Percentiles rank a stretch among this genome's conserved stretches.
These are phyloP conservation scores for Sorex fumeus DNA, from an alignment of 2,113 vertebrate species.

Conservation along the genomic window DNA sequence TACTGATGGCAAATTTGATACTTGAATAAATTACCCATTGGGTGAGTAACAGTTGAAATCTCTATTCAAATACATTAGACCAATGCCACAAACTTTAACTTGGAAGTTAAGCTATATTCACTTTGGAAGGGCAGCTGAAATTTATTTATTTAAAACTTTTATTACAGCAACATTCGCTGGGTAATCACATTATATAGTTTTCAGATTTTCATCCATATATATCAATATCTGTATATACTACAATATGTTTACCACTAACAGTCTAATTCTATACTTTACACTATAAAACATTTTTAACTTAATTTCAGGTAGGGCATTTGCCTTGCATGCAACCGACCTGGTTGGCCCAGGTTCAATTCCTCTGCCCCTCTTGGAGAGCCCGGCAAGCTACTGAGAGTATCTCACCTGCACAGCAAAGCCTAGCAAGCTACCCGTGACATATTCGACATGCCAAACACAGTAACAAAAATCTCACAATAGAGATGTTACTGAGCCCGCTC, in stretches of 20 bases:
- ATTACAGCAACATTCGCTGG: background rate
- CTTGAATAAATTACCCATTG: background rate
- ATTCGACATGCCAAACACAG: too few species aligned
- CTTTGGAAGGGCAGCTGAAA: conserved; percentile 5
- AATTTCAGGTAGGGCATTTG: too few species aligned
- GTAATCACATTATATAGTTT: background rate
- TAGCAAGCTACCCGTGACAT: too few species aligned
- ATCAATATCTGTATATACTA: background rate
- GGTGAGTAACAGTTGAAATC: background rate
- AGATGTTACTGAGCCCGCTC: too few species aligned
- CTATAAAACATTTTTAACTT: too few species aligned
- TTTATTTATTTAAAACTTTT: background rate
- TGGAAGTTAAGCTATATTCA: background rate
- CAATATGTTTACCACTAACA: background rate
- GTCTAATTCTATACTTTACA: too few species aligned
- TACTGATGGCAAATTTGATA: background rate
- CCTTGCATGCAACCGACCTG: too few species aligned
- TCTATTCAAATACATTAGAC: background rate
- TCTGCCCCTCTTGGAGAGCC: too few species aligned
- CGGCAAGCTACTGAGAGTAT: too few species aligned
- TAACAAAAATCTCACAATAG: too few species aligned
- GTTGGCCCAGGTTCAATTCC: too few species aligned
- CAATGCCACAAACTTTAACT: background rate
- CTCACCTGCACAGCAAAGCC: too few species aligned
- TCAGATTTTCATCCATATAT: background rate